phyloP scores from a whole-genome alignment of 2,113 vertebrate genomes.

The Anhinga anhinga region DNA sequence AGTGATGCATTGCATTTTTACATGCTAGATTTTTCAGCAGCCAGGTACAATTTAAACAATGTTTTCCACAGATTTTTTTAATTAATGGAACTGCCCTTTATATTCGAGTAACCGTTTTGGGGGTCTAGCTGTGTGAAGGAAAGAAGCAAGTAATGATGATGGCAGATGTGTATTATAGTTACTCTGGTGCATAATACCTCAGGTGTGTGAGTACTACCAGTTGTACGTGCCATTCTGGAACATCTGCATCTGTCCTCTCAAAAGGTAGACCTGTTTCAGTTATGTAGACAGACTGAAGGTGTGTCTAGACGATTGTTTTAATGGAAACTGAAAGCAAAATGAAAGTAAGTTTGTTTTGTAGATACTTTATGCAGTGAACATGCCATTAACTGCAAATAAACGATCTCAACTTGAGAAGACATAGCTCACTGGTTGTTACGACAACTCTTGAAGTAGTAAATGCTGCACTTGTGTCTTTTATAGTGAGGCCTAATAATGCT shows the following conservation, averaged over 20 bases:
- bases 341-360: neutral
- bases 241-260: neutral
- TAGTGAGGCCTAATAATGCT: neutral
- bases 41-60: neutral
- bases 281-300: neutral
- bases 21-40: neutral
- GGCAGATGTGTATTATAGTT: neutral
- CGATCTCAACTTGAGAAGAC: neutral
- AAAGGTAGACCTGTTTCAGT: neutral
- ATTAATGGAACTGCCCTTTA: neutral
- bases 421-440: neutral
- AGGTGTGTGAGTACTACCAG: neutral
- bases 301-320: neutral
- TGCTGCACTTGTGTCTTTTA: neutral
- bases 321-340: conserved; percentile 5
- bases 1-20: neutral
- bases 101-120: neutral
- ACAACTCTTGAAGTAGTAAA: neutral
- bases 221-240: neutral
- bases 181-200: neutral
- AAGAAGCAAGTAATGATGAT: neutral
- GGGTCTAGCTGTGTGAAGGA: neutral
- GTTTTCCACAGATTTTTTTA: neutral
- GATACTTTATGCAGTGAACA: neutral
- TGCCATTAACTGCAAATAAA: neutral